Conservation (phyloP, 2,113 vertebrate genomes). For the Petroica traversi region DNA sequence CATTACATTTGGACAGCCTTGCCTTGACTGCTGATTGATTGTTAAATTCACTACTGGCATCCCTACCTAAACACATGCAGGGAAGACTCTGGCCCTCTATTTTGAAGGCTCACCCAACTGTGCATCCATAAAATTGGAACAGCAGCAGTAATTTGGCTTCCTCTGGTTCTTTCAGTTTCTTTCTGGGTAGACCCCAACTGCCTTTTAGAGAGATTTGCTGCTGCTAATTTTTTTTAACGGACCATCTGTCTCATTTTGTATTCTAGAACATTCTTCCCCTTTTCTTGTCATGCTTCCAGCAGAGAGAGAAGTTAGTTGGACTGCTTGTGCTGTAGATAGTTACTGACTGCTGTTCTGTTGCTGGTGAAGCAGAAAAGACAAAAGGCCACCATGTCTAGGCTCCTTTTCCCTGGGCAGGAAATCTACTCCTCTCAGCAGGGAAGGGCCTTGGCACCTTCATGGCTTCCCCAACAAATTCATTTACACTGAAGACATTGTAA, state of each 20-base stretch:
- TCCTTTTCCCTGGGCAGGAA: not conserved
- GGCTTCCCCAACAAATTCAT: not conserved
- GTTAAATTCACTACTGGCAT: not conserved
- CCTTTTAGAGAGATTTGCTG: not conserved
- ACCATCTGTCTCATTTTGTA: constrained; percentile 6
- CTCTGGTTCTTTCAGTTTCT: not conserved
- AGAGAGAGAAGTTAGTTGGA: not conserved
- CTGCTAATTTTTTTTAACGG: not conserved
- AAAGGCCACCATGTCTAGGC: accelerated
- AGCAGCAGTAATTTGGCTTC: not conserved
- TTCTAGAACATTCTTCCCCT: not conserved
- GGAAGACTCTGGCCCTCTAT: not conserved
- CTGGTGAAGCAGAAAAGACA: not conserved
- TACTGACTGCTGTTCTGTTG: not conserved
- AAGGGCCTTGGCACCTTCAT: not conserved
- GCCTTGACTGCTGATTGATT: not conserved
- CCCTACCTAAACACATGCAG: not conserved
- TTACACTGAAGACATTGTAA: not conserved
- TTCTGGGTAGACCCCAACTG: not conserved
- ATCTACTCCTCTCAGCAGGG: not conserved
- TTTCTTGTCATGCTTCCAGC: not conserved
- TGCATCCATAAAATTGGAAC: not conserved
- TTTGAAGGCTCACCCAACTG: not conserved
- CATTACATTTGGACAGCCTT: not conserved
- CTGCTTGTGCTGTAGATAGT: not conserved